phyloP scores from a whole-genome alignment of 2,797 vertebrate species.

The Glyptemys insculpta region DNA sequence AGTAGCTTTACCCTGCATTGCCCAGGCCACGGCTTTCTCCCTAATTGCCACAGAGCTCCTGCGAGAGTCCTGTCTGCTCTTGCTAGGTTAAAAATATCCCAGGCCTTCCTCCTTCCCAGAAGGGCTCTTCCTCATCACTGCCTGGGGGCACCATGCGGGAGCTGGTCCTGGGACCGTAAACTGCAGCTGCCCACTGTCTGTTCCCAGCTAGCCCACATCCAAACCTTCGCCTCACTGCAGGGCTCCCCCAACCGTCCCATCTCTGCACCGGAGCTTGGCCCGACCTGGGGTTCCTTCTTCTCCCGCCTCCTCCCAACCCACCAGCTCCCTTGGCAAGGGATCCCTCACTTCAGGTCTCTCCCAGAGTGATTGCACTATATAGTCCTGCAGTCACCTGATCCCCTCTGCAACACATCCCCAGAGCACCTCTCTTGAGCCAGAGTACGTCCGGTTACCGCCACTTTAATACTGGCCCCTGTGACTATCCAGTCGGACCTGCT shows the following conservation, averaged over 20 bases:
- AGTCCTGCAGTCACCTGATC: too few relatives aligned
- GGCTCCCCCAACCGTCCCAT: background rate
- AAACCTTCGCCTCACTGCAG: too few relatives aligned
- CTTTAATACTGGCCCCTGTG: background rate
- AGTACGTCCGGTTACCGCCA: background rate
- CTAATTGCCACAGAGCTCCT: too few relatives aligned
- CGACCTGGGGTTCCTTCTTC: rapidly evolving
- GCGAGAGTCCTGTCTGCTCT: too few relatives aligned
- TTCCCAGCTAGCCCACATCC: too few relatives aligned
- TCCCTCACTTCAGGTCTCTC: background rate
- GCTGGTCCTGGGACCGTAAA: too few relatives aligned
- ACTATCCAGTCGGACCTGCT: too few relatives aligned
- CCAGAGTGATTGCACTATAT: background rate
- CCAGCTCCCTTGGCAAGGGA: background rate
- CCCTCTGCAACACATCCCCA: background rate
- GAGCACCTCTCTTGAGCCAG: background rate
- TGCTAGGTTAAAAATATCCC: background rate
- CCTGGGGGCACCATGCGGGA: too few relatives aligned
- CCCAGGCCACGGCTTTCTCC: too few relatives aligned
- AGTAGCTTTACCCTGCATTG: too few relatives aligned
- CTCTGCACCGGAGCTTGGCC: background rate
- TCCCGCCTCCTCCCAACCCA: background rate
- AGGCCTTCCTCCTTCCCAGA: background rate
- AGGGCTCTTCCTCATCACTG: background rate
- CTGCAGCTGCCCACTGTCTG: too few relatives aligned